phyloP scores from a whole-genome alignment of 2,888 invertebrate species.

The Carterocephalus palaemon region DNA sequence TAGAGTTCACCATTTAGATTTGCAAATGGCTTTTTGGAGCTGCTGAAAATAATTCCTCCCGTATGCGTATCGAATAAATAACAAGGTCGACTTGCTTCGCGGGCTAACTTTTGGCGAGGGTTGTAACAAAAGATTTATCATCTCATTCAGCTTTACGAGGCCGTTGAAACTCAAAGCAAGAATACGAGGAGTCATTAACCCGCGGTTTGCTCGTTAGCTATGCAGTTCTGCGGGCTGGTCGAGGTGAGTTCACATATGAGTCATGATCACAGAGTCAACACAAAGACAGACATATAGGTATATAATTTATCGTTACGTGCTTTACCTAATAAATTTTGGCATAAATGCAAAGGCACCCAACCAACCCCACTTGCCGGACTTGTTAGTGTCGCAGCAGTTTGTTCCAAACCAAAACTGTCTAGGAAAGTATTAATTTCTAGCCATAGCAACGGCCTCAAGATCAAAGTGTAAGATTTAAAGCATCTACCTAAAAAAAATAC shows the following conservation, averaged over 20 bases:
- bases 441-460: too few species aligned
- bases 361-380: too few species aligned
- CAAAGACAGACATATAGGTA: too few species aligned
- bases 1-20: constrained; percentile 7
- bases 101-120: constrained; percentile 23
- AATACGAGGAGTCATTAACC: constrained; percentile 34
- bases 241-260: constrained; percentile 37
- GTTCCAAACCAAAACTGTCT: too few species aligned
- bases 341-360: too few species aligned
- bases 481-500: too few species aligned
- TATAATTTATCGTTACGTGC: too few species aligned
- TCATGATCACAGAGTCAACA: constrained; percentile 24
- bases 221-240: constrained; percentile 35
- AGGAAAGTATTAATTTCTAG: too few species aligned
- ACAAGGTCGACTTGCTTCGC: constrained; percentile 19
- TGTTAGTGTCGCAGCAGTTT: too few species aligned
- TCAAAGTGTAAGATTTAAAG: too few species aligned
- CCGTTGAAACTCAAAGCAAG: constrained; percentile 22
- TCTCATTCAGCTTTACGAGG: constrained; percentile 24
- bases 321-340: too few species aligned
- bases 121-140: constrained; percentile 31
- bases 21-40: constrained; percentile 12
- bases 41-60: constrained; percentile 19
- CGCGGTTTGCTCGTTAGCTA: constrained; percentile 38
- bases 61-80: constrained; percentile 21